Evolutionary conservation across 2,113 vertebrate species (phyloP).

Genomic region (Sus scrofa): DNA sequence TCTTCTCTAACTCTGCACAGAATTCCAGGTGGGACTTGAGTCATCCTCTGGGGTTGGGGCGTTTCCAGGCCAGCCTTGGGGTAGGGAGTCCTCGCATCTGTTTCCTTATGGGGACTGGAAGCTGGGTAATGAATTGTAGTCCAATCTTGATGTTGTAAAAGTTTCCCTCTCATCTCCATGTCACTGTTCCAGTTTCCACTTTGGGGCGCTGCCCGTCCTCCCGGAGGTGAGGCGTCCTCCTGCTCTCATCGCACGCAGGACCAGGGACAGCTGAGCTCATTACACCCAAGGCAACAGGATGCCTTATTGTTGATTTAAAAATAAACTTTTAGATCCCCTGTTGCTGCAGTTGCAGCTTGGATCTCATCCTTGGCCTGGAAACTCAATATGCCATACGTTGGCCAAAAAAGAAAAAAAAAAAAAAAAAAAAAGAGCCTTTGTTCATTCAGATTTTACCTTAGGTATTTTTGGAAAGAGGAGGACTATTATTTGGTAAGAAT

Average conservation of each 20-base stretch:
- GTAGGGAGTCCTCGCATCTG: background rate
- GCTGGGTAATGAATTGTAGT: background rate
- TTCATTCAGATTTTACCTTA: background rate
- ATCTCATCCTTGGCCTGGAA: too few relatives aligned
- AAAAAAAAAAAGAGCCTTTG: background rate
- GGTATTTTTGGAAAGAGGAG: background rate
- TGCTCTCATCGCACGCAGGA: too few relatives aligned
- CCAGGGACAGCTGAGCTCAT: background rate
- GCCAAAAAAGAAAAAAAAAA: too few relatives aligned
- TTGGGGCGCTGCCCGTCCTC: background rate
- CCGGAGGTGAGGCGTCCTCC: background rate
- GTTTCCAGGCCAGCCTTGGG: background rate
- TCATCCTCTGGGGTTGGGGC: background rate
- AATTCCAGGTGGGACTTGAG: background rate
- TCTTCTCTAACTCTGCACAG: background rate
- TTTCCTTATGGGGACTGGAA: background rate
- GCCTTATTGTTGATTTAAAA: background rate
- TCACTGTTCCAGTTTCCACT: background rate
- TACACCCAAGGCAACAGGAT: background rate
- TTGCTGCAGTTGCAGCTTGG: too few relatives aligned
- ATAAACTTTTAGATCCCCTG: background rate
- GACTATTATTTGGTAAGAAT: background rate
- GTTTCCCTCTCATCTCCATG: background rate
- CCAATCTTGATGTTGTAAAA: background rate
- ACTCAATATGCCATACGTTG: too few relatives aligned